Evolutionary conservation across 1,140 invertebrate genomes (phyloP).

Genomic region (Drosophila repleta): DNA sequence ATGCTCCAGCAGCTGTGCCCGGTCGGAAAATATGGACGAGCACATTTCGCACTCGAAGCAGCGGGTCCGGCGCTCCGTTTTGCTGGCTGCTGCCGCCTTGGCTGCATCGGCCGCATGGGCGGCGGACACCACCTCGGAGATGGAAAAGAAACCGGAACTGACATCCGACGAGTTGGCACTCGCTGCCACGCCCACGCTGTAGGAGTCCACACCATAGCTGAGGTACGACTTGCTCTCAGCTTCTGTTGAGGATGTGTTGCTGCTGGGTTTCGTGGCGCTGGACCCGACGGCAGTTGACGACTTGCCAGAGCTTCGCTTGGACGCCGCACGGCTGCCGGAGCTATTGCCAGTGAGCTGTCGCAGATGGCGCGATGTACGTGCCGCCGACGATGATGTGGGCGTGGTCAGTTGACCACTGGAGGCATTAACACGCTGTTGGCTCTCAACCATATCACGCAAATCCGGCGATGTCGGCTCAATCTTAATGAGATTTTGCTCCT

Average conservation of each 20-base stretch:
- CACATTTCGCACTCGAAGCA: conserved; percentile 91
- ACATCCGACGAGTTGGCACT: conserved; percentile 59
- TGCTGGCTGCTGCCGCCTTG: conserved; percentile 54
- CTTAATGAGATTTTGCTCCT: conserved; percentile 77
- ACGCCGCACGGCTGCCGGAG: conserved; percentile 24
- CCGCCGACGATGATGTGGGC: conserved; percentile 48
- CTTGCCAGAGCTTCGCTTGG: conserved; percentile 41
- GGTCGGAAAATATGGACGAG: conserved; percentile 89
- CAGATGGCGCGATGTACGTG: conserved; percentile 63
- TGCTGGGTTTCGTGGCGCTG: conserved; percentile 36
- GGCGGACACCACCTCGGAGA: conserved; percentile 74
- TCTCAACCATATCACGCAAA: conserved; percentile 70
- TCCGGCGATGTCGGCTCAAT: conserved; percentile 79
- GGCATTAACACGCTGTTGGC: conserved; percentile 49
- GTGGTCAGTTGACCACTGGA: conserved; percentile 20
- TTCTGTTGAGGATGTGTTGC: conserved; percentile 2
- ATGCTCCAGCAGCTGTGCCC: conserved; percentile 89
- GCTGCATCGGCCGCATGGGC: conserved; percentile 70
- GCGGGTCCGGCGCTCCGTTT: conserved; percentile 60
- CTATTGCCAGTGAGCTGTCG: conserved; percentile 51
- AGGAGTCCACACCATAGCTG: conserved; percentile 62
- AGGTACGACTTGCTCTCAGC: conserved; percentile 59
- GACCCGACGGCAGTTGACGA: not conserved
- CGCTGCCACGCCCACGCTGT: conserved; percentile 55
- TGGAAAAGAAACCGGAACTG: conserved; percentile 72